Base-by-base conservation (phyloP, 2,797 vertebrate species). In the Arremon brunneinucha region DNA sequence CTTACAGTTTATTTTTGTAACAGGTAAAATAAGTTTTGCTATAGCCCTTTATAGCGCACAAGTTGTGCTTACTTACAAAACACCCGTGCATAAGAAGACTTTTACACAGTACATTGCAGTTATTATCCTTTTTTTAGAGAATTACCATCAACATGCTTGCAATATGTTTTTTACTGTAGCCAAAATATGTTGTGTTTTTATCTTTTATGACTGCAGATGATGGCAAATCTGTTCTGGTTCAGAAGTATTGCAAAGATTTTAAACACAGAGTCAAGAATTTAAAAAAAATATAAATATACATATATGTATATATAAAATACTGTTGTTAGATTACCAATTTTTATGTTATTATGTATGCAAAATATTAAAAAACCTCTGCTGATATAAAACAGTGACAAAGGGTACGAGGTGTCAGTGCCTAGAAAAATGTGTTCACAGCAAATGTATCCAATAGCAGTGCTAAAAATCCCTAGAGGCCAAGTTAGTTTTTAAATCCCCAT, bases 191-290 rank as follows among this genome's bases (percentile, higher is more conserved):
- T 89, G 34, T 57, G 37, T 68, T 95, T 96, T 96, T 94, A 87
- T 96, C 70, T 62, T 96, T 96, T 97, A 88, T 77, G 94, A 91
- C 93, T 91, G 50, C 71, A 94, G 93, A 78, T 95, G 93, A 95
- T 85, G 62, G 63, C 23, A 96, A 96, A 92, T 96, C 78, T 95
- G 84, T 96, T 97, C 69, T 97, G 80, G 69, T 95, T 87, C n/a
- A 83, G 56, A 93, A 93, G 74, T 43, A 82, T 79, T 87, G 52
- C 63, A 89, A 90, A 89, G 57, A 93, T 91, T 87, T 97, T 95
- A 94, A 92, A 85, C 50, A 81, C 55, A 74, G 63, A 75, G 70
- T 81, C 83, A 92, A 95, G 34, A 57, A 88, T 69, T 83, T 5
- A 72, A 94, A 95, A 95, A 92, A 92, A 82, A 35, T 50, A 52